phyloP scores from a whole-genome alignment of 2,113 vertebrate species.

The Columba janthina region DNA sequence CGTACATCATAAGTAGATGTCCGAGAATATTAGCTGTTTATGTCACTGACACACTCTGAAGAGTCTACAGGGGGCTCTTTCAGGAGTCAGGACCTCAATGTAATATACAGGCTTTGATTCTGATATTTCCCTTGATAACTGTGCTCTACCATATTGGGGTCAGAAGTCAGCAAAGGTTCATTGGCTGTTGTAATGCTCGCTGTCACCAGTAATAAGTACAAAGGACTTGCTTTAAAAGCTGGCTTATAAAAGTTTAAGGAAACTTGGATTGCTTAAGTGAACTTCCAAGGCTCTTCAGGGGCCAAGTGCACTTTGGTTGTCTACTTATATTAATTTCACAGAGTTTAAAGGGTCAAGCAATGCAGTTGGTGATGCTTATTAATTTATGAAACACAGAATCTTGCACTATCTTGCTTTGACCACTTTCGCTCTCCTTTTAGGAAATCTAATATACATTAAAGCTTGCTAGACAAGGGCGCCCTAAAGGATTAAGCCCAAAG shows the following conservation, averaged over 20 bases:
- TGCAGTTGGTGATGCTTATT: constrained; percentile 90
- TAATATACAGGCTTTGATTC: constrained; percentile 80
- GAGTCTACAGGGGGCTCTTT: constrained; percentile 76
- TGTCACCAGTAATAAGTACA: constrained; percentile 86
- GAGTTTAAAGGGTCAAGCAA: constrained; percentile 95
- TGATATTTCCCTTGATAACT: constrained; percentile 82
- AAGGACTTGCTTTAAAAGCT: constrained; percentile 88
- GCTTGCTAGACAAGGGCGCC: constrained; percentile 62
- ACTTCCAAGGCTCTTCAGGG: constrained; percentile 82
- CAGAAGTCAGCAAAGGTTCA: constrained; percentile 84
- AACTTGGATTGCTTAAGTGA: constrained; percentile 91
- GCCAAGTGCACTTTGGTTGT: constrained; percentile 84
- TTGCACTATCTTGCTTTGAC: constrained; percentile 76
- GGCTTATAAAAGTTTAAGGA: constrained; percentile 94
- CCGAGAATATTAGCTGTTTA: constrained; percentile 72
- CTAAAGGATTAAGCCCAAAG: constrained; percentile 73
- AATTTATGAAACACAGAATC: constrained; percentile 89
- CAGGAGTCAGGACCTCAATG: constrained; percentile 79
- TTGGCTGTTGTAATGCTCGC: constrained; percentile 80
- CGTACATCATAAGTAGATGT: constrained; percentile 44
- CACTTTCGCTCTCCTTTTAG: constrained; percentile 60
- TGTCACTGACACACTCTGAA: constrained; percentile 73
- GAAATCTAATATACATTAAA: constrained; percentile 76
- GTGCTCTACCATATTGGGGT: constrained; percentile 79
- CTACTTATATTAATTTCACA: constrained; percentile 98